Base-by-base conservation (phyloP, 2,797 vertebrate genomes). In the Otolemur crassicaudatus region DNA sequence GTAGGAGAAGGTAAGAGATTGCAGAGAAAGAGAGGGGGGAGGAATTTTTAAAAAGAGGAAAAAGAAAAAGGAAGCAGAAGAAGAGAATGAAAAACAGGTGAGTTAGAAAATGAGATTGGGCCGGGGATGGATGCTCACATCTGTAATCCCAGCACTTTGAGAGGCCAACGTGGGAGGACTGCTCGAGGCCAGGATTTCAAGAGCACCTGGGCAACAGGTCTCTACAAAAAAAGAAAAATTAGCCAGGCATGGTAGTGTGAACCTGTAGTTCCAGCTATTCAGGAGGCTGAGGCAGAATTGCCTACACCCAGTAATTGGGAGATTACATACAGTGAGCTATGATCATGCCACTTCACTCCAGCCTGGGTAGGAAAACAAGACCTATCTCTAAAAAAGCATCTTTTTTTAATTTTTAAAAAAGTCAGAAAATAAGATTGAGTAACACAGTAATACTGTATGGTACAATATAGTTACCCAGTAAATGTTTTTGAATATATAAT, bases 21-120 rank as follows among this genome's bases (percentile, higher is more conserved):
- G 31, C 88, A 90, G 70, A 97, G 87, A 73, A 94, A 97, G 85
- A 31, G 94, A 43, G 94, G 89, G 95, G 61, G 46, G 7, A n/a
- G n/a, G 31, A 19, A 90, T 63, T 53, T 53, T 53, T 53, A 97
- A 86, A 79, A 94, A 97, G 80, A n/a, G 93, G 43, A 94, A 94
- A 91, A 92, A 96, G 61, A 12, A n/a, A 56, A 34, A 91, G 25
- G 84, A 90, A 70, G 94, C 82, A 19, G 31, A 77, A 10, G 40
- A 87, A n/a, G 75, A 81, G 37, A 16, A 63, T 20, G 46, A 97
- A 37, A 85, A 94, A 95, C 70, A 49, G 7, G 90, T 67, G 19
- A 58, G 31, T 90, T 4, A 88, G 53, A 58, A 67, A 61, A 60
- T 70, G n/a, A 96, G 46, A 79, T 1, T 34, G 3, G 19, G 76